Percentiles rank a stretch among this genome's conserved stretches.
Evolutionary conservation across 2,888 invertebrate genomes (phyloP).

Genomic region (Drosophila phalerata): DNA sequence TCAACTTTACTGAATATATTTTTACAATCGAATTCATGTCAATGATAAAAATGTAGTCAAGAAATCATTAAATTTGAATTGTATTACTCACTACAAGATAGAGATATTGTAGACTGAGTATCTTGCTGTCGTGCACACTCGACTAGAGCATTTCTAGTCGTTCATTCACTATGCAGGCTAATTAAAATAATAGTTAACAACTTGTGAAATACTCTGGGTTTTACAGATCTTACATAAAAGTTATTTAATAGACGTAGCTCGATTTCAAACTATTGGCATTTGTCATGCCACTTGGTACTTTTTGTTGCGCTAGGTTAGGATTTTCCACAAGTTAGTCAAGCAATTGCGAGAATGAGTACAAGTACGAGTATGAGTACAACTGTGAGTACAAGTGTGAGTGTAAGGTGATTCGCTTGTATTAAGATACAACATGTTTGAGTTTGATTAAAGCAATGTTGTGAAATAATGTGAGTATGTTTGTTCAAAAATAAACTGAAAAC

Average conservation of each 20-base stretch:
- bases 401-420: background rate
- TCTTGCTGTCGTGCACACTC: background rate
- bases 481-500: background rate
- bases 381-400: background rate
- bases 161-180: background rate
- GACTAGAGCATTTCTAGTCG: background rate
- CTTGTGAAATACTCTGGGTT: slow-evolving; percentile 42
- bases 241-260: slow-evolving; percentile 14
- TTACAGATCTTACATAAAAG: slow-evolving; percentile 37
- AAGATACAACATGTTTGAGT: slow-evolving; percentile 10
- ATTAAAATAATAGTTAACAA: slow-evolving; percentile 2
- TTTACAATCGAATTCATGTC: too few relatives aligned
- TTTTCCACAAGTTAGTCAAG: slow-evolving; percentile 33
- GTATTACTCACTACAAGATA: background rate
- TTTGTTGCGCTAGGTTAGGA: slow-evolving; percentile 63
- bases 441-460: slow-evolving; percentile 42
- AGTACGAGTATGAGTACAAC: background rate
- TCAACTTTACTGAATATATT: too few relatives aligned
- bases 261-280: slow-evolving; percentile 9
- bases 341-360: slow-evolving; percentile 3
- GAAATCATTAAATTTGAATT: background rate
- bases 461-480: slow-evolving; percentile 31
- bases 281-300: slow-evolving; percentile 33
- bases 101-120: background rate
- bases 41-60: too few relatives aligned